A percentile compares a stretch with the other conserved stretches of the same genome.
Conservation (phyloP, 2,888 invertebrate genomes). For the Odontocolon sp. region DNA sequence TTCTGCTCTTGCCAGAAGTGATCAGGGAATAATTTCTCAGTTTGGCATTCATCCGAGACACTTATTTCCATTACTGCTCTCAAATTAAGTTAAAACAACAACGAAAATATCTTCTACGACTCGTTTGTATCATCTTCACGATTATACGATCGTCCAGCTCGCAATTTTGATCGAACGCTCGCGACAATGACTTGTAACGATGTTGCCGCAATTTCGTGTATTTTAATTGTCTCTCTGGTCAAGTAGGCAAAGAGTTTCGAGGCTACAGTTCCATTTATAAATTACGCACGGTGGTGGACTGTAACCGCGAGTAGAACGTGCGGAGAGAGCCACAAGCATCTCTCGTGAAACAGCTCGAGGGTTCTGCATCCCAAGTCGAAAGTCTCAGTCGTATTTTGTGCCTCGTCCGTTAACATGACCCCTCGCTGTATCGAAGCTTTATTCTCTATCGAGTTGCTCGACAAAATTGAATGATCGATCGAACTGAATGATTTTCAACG, state of each 20-base stretch:
- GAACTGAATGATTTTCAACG: background rate
- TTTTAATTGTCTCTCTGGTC: slow-evolving; percentile 45
- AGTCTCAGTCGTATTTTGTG: slow-evolving; percentile 56
- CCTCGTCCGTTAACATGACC: slow-evolving; percentile 48
- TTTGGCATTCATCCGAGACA: too few relatives aligned
- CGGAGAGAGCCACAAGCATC: slow-evolving; percentile 17
- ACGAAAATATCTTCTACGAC: slow-evolving; percentile 24
- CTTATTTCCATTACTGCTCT: too few relatives aligned
- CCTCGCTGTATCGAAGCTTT: background rate
- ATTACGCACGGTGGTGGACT: slow-evolving; percentile 58
- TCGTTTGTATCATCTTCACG: background rate
- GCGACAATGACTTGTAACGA: slow-evolving; percentile 14
- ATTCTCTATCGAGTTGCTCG: background rate
- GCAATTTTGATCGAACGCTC: slow-evolving; percentile 29
- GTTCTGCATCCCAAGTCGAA: slow-evolving; percentile 40
- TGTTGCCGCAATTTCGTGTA: slow-evolving; percentile 15
- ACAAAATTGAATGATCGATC: background rate
- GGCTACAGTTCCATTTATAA: slow-evolving; percentile 71
- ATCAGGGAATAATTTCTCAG: slow-evolving; percentile 32
- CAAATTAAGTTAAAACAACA: too few relatives aligned
- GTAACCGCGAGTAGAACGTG: slow-evolving; percentile 7
- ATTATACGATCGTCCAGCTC: background rate
- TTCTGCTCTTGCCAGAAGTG: slow-evolving; percentile 28
- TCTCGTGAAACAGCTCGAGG: slow-evolving; percentile 38
- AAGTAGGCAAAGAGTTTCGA: slow-evolving; percentile 49